Evolutionary conservation across 2,113 vertebrate species (phyloP).

Genomic region (Coptodon rendalli): DNA sequence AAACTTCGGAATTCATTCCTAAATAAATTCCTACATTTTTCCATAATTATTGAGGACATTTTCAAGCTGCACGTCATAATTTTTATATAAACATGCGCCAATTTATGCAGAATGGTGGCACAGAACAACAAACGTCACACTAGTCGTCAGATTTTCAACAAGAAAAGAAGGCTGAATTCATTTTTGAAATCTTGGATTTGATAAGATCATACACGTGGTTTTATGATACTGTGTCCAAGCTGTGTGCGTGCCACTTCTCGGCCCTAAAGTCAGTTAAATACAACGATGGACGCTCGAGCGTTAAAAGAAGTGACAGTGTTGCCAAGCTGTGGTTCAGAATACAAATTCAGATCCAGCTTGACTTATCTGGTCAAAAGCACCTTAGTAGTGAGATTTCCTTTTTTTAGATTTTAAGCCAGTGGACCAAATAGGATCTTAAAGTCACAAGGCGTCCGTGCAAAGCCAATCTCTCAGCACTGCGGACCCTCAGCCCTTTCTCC

Average conservation of each 20-base stretch:
- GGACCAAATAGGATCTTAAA: slow-evolving; percentile 62
- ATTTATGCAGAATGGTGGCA: accelerated
- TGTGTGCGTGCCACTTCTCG: neutral
- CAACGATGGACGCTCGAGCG: neutral
- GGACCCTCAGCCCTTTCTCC: neutral
- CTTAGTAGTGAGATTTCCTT: slow-evolving; percentile 42
- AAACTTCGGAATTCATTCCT: neutral
- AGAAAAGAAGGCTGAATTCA: accelerated
- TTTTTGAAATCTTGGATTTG: neutral
- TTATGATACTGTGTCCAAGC: neutral
- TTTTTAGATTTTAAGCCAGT: slow-evolving; percentile 58
- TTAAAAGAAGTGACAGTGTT: slow-evolving; percentile 1
- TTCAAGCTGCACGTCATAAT: neutral
- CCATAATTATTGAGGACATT: accelerated
- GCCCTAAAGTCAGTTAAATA: neutral
- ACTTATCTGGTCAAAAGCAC: slow-evolving; percentile 59
- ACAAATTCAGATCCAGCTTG: slow-evolving; percentile 41
- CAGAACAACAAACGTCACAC: neutral
- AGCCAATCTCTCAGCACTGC: slow-evolving; percentile 45
- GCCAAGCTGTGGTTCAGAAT: neutral
- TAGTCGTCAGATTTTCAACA: neutral
- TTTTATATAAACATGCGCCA: accelerated
- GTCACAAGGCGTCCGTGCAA: slow-evolving; percentile 55
- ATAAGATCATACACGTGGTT: neutral
- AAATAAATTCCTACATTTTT: neutral